Conservation (phyloP, 2,888 invertebrate species). For the Dione juno region DNA sequence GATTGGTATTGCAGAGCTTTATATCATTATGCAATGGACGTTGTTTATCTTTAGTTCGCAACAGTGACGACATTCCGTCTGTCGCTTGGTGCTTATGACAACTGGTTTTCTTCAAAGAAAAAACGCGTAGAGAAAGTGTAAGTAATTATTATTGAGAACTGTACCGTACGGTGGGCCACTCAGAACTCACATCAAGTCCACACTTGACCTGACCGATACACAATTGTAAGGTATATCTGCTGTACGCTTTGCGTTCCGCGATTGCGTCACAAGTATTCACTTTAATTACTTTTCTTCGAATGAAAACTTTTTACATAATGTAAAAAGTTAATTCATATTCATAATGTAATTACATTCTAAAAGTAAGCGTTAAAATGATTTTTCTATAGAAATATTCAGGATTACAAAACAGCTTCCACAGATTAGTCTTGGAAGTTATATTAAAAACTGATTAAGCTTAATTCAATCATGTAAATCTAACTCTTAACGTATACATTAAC, state of each 20-base stretch:
- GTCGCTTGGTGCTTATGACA: constrained; percentile 3
- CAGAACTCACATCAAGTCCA: background rate
- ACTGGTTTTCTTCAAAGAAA: constrained; percentile 32
- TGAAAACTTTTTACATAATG: constrained; percentile 1
- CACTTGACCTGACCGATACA: background rate
- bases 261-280: constrained; percentile 14
- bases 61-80: constrained; percentile 38
- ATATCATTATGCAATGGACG: constrained; percentile 25
- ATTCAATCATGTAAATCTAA: too few species aligned
- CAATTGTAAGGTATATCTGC: background rate
- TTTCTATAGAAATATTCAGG: background rate
- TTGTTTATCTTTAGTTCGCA: constrained; percentile 29
- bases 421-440: too few species aligned
- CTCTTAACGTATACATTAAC: too few species aligned
- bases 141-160: constrained; percentile 42
- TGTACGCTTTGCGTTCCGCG: background rate
- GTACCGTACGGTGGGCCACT: constrained; percentile 20
- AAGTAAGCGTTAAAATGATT: background rate
- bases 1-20: background rate
- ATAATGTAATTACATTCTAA: background rate
- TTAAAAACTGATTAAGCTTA: too few species aligned
- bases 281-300: constrained; percentile 24
- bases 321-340: too few species aligned
- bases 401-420: background rate
- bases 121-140: constrained; percentile 40